These are phyloP conservation scores for Machaerirhynchus nigripectus DNA, from an alignment of 2,113 vertebrate species.

Conservation along the genomic window DNA sequence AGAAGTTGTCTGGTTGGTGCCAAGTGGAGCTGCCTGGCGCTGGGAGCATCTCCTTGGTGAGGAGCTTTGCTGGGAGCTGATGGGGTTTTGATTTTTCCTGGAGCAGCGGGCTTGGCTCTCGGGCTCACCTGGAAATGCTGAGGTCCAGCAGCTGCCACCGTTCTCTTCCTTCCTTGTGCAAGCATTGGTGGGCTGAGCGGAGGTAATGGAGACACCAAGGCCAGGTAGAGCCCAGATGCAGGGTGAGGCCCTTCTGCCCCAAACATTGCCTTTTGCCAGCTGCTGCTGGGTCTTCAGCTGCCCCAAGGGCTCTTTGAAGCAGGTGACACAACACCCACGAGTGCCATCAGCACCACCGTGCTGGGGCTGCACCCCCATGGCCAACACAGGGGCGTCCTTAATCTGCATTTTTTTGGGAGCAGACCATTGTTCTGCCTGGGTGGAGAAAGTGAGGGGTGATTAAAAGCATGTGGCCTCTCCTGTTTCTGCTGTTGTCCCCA, in stretches of 20 bases:
- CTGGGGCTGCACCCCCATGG: not conserved
- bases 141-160: rapidly evolving
- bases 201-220: not conserved
- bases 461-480: not conserved
- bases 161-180: not conserved
- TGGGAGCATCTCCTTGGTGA: not conserved
- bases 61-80: not conserved
- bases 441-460: not conserved
- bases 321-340: rapidly evolving
- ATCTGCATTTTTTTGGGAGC: not conserved
- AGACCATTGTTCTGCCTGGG: not conserved
- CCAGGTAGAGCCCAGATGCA: not conserved
- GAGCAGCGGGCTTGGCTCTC: rapidly evolving
- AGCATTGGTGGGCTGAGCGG: not conserved
- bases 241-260: not conserved
- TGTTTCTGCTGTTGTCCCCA: not conserved
- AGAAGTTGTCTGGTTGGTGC: not conserved
- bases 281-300: not conserved
- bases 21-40: not conserved
- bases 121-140: not conserved
- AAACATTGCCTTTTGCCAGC: not conserved
- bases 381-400: not conserved
- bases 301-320: not conserved
- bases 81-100: not conserved
- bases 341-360: rapidly evolving